Base-by-base conservation (phyloP, 2,888 invertebrate species). In the Galeruca laticollis region DNA sequence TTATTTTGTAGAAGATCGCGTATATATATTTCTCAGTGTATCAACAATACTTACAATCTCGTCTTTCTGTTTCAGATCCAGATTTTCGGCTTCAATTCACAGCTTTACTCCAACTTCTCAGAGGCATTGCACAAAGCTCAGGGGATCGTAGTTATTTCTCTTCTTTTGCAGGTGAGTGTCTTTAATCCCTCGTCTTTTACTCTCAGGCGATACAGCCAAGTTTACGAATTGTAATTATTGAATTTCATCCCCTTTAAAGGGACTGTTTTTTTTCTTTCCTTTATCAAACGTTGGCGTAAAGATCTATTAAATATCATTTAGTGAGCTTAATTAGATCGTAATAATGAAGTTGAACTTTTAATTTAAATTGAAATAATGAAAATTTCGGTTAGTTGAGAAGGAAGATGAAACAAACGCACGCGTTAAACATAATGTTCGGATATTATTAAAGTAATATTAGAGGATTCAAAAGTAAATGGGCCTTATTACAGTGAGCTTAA, bases 1-100 rank as follows among this genome's bases (percentile, higher is more conserved):
- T n/a, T n/a, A n/a, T n/a, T n/a, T n/a, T n/a, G n/a, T n/a, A n/a
- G n/a, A n/a, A 60, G 37, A 3, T 40, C 18, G 2, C 2, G 21
- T 6, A 9, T 18, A 21, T 26, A 40, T 40, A 18, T 60, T 37
- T 66, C 15, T 21, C 9, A 59, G 59, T 66, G 66, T 66, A 47
- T 11, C 26, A 47, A 49, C 51, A 21, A 47, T 47, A 54, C 54
- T 31, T 13, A 49, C 10, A 65, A 43, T 56, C 49, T n/a, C 51
- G 73, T 76, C 56, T 57, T 35, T 79, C 77, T 78, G 78, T 91
- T 92, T 77, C 92, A 98, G 98, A 93, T 98, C 84, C 98, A 99
- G 90, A 94, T 98, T 88, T 95, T 97, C 87, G 98, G 98, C 81
- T 99, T 96, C 90, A 99, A 99, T 88, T 95, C 96, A 71, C 97